These are phyloP conservation scores for Hafferia zeledoni DNA, from an alignment of 2,797 vertebrate genomes.

Conservation along the genomic window DNA sequence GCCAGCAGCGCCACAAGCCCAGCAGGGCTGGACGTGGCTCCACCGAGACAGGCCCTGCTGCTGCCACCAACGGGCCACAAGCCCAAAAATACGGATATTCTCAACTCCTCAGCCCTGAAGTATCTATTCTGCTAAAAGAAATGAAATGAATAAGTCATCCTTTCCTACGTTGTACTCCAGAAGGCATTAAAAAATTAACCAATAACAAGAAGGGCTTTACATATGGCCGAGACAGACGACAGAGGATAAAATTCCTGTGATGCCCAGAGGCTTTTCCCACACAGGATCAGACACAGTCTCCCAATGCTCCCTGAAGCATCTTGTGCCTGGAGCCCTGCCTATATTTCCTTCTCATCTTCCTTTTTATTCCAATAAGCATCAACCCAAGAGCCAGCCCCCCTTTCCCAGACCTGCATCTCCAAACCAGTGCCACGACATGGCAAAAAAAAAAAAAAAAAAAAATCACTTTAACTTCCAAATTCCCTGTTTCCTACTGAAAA, in stretches of 20 bases:
- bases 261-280: slow-evolving; percentile 44
- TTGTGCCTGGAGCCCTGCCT: slow-evolving; percentile 18
- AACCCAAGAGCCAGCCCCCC: background rate
- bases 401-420: background rate
- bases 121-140: background rate
- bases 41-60: background rate
- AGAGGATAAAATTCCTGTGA: background rate
- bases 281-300: background rate
- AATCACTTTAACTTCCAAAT: background rate
- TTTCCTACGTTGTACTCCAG: background rate
- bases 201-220: background rate
- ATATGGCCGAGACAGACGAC: background rate
- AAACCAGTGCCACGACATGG: background rate
- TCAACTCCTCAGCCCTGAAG: background rate
- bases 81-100: background rate
- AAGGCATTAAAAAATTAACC: background rate
- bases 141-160: background rate
- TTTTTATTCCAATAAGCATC: background rate
- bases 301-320: background rate
- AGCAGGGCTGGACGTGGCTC: fast-evolving
- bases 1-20: background rate
- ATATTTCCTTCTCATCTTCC: background rate
- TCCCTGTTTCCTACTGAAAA: background rate
- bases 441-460: background rate
- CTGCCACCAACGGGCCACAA: background rate